Base-by-base conservation (phyloP, 1,140 invertebrate genomes). In the Melitaea cinxia region DNA sequence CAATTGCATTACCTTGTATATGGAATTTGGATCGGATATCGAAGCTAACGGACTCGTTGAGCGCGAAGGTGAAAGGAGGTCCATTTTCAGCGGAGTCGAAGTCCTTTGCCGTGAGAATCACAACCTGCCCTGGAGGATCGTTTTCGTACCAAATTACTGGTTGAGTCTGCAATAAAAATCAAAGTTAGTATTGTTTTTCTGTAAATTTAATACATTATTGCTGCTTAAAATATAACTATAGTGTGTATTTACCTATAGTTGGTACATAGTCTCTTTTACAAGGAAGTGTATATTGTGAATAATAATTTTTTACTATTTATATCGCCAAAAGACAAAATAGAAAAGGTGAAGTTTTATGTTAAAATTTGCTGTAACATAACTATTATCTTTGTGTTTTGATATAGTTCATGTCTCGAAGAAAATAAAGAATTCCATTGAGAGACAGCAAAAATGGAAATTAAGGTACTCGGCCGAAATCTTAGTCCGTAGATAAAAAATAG, bases 121-220 rank as follows among this genome's bases (percentile, higher is more conserved):
- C 94, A 30, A 97, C 95, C 19, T 92, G 91, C 0, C 94, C 95
- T 0, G 94, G 93, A 9, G 87, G 80, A 66, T 94, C 93, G 80
- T 96, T 96, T 89, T 98, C 96, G 62, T 93, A 91, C 96, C 96
- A 98, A 19, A 97, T 94, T 0, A 97, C 95, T 0, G 95, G 95
- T 79, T 95, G 92, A 0, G 92, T 91, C 94, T 93, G 83, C 70
- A 80, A 63, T 37, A 49, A 21, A 49, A 33, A 49, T 47, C 3
- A 12, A 23, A 21, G 14, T 47, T 21, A 47, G 23, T 47, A 47
- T 23, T 10, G 42, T 37, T n/a, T 17, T 28, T 3, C 26, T n/a
- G n/a, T n/a, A n/a, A n/a, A n/a, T n/a, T n/a, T n/a, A n/a, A n/a
- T n/a, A n/a, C n/a, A n/a, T n/a, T n/a, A n/a, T n/a, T n/a, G n/a